phyloP scores from a whole-genome alignment of 2,888 invertebrate genomes.

The Drosophila meridiana region DNA sequence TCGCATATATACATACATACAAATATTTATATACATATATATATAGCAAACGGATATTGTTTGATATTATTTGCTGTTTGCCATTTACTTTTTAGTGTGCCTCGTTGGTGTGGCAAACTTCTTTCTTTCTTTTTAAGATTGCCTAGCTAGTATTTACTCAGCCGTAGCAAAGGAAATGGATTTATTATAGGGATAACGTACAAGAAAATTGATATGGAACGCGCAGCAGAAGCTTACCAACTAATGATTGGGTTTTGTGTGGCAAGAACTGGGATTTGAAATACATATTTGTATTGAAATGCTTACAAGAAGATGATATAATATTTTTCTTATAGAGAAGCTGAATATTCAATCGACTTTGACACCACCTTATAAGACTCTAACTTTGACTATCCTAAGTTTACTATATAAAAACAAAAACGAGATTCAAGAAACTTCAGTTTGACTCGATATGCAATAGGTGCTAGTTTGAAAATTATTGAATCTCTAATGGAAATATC shows the following conservation, averaged over 20 bases:
- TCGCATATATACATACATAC: not conserved
- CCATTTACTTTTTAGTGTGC: conserved; percentile 58
- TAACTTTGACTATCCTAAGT: too few relatives aligned
- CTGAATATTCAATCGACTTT: not conserved
- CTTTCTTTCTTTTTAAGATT: not conserved
- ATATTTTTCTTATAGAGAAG: not conserved
- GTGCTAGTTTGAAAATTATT: too few relatives aligned
- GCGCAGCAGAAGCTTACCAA: conserved; percentile 3
- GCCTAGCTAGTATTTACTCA: conserved; percentile 53
- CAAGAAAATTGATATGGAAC: conserved; percentile 52
- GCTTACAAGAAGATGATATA: not conserved
- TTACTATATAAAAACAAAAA: too few relatives aligned
- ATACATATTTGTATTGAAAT: not conserved
- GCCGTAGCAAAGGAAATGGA: conserved; percentile 46
- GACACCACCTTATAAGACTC: too few relatives aligned
- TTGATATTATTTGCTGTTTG: conserved; percentile 70
- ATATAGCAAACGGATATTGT: conserved; percentile 67
- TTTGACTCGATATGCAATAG: too few relatives aligned
- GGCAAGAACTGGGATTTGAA: not conserved
- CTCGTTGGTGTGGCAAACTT: not conserved
- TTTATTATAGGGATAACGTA: conserved; percentile 46
- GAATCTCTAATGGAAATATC: too few relatives aligned
- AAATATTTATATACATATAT: conserved; percentile 11
- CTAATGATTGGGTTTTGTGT: conserved; percentile 2
- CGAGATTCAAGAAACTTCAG: too few relatives aligned